A percentile compares a stretch with the other conserved stretches of the same genome.
Conservation (phyloP, 2,113 vertebrate species). For the Meriones unguiculatus region DNA sequence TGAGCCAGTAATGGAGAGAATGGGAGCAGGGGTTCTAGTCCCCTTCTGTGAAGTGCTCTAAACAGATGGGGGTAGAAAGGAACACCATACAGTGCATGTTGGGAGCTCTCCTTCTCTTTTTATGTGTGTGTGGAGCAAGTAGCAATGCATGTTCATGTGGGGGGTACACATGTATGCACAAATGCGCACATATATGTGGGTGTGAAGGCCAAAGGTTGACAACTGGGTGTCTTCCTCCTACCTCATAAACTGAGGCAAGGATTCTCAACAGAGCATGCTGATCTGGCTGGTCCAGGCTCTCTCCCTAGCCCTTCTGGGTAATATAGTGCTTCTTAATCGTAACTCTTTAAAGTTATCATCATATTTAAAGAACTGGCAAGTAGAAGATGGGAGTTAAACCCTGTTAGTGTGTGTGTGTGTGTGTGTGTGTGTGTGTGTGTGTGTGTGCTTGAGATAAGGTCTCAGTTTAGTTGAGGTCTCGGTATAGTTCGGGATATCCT, state of each 20-base stretch:
- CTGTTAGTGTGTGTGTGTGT: neutral
- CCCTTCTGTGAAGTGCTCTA: neutral
- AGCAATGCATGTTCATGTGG: neutral
- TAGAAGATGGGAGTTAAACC: neutral
- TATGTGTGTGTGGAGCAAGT: neutral
- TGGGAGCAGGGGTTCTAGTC: neutral
- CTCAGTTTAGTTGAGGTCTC: too few relatives aligned
- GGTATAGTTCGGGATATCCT: neutral
- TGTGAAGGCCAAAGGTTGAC: neutral
- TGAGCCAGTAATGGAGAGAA: rapidly evolving
- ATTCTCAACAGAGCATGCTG: neutral
- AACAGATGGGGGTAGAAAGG: neutral
- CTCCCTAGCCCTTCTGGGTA: neutral
- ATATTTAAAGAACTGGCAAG: neutral
- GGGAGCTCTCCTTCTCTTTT: neutral
- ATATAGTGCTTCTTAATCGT: neutral
- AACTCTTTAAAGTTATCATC: neutral
- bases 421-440: neutral
- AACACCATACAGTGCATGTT: neutral
- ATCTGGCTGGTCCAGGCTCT: neutral
- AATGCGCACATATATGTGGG: neutral
- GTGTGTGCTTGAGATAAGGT: neutral
- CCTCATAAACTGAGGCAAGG: neutral
- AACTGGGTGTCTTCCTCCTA: neutral
- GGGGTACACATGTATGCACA: neutral